Evolutionary conservation across 2,797 vertebrate genomes (phyloP).

Genomic region (Sciurus vulgaris): DNA sequence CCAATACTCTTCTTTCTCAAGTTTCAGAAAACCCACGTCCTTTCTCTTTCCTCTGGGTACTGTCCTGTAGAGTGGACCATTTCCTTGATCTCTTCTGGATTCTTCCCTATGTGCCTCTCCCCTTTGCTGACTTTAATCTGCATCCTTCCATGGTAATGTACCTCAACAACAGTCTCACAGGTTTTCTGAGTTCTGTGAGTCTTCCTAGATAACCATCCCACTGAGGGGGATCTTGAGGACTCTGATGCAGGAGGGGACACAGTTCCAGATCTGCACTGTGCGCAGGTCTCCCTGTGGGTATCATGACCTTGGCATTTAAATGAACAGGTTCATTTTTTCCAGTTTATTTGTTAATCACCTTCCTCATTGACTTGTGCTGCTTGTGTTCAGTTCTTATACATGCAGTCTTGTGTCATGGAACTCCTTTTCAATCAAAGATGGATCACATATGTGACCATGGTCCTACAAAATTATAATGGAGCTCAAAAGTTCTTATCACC

Average conservation of each 20-base stretch:
- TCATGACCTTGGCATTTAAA: background rate
- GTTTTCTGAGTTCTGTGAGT: background rate
- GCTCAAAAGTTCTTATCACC: background rate
- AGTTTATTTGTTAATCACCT: background rate
- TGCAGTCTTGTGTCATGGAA: background rate
- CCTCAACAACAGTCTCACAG: no score
- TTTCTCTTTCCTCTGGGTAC: background rate
- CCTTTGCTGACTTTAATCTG: background rate
- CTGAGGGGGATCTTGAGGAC: background rate
- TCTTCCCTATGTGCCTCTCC: background rate
- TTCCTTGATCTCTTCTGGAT: background rate
- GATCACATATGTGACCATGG: background rate
- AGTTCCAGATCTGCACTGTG: background rate
- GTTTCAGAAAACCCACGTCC: background rate
- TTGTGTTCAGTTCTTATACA: background rate
- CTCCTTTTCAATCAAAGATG: background rate
- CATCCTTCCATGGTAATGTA: background rate
- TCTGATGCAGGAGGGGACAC: background rate
- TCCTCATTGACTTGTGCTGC: background rate
- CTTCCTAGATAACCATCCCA: background rate
- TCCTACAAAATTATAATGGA: background rate
- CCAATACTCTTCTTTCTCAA: background rate
- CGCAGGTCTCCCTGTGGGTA: background rate
- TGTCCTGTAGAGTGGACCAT: background rate
- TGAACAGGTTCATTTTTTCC: background rate